These are phyloP conservation scores for Calycopis cecrops DNA, from an alignment of 1,140 invertebrate species.

Conservation along the genomic window DNA sequence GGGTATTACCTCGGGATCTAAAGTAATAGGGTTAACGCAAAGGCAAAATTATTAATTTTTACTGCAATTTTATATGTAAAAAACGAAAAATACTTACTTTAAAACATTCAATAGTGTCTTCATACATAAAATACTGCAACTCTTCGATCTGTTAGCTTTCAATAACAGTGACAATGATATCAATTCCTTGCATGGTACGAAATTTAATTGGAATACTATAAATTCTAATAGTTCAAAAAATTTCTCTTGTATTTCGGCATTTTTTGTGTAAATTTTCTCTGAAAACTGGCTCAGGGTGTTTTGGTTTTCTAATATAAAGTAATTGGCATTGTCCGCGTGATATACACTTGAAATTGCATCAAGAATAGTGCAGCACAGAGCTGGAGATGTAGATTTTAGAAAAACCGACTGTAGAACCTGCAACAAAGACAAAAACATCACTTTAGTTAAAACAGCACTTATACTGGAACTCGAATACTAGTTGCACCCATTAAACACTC, in stretches of 20 bases:
- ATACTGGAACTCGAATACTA: no score
- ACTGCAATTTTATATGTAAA: no score
- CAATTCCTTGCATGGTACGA: conserved; percentile 98
- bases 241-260: conserved; percentile 94
- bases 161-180: conserved; percentile 95
- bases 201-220: conserved; percentile 97
- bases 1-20: no score
- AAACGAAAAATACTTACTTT: conserved; percentile 72
- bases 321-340: conserved; percentile 98
- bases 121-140: conserved; percentile 91
- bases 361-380: conserved; percentile 91
- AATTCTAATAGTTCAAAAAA: conserved; percentile 97
- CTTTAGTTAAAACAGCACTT: no score
- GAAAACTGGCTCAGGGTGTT: conserved; percentile 97
- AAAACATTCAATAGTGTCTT: conserved; percentile 92
- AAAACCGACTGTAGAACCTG: conserved; percentile 96
- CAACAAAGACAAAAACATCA: conserved; percentile 33
- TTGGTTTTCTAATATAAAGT: conserved; percentile 98
- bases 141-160: conserved; percentile 86
- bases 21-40: no score
- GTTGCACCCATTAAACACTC: no score
- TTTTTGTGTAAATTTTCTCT: conserved; percentile 95
- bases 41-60: no score
- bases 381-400: conserved; percentile 89
- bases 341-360: conserved; percentile 98